Base-by-base conservation (phyloP, 1,140 invertebrate genomes). In the Bombus sylvicola region DNA sequence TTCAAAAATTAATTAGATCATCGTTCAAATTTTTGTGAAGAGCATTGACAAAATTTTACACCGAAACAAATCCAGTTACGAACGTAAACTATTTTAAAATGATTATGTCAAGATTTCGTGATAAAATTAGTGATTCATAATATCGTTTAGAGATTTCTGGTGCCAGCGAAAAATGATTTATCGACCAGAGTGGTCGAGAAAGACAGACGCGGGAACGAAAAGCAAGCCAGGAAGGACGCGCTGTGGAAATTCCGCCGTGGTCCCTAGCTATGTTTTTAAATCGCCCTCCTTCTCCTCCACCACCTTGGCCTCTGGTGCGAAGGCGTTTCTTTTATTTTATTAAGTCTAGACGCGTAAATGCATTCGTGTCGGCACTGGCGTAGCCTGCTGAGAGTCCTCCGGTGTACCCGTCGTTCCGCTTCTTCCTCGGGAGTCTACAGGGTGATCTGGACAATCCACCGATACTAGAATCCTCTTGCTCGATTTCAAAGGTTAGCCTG, bases 301-400 rank as follows among this genome's bases (percentile, higher is more conserved):
- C 85, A 79, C 83, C 88, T 87, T 76, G 87, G 89, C 88, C 90
- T 86, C 87, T 90, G 88, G 90, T 91, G 90, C 89, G 89, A 91
- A 89, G 88, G 86, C 83, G 89, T 92, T 95, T 94, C 91, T 94
- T 95, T 95, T 95, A 95, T 94, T 95, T 95, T 94, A 94, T 94
- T 93, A 94, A 94, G 94, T 95, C 94, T 95, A 95, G 94, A 95
- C 94, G 92, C 92, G 93, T 93, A 94, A 94, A 95, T 94, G 94
- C 94, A 94, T 94, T 94, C 94, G 93, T 92, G 93, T 90, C 92
- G 91, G 90, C 92, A 93, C 93, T 94, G 94, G 92, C 94, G 93
- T 94, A 93, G 94, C 90, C 91, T 88, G 82, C 88, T 84, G 87
- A 90, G 88, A 90, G 85, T 91, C 83, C 81, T 86, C 74, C 87